A percentile compares a stretch with the other conserved stretches of the same genome.
Conservation (phyloP, 2,113 vertebrate species). For the Pluvialis apricaria region DNA sequence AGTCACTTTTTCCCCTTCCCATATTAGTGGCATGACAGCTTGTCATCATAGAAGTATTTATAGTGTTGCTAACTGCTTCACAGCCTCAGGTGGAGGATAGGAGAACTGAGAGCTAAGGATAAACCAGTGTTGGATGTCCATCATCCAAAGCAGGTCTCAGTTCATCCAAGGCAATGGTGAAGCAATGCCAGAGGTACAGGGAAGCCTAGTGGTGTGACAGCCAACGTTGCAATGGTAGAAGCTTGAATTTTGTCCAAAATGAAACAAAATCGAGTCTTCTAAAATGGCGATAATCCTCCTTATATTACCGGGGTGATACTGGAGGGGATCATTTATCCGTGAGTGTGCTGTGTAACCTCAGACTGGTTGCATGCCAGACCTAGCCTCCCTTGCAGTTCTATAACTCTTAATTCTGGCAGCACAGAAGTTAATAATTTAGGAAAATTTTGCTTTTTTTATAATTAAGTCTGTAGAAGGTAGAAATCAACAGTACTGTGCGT, state of each 20-base stretch:
- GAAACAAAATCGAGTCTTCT: conserved; percentile 19
- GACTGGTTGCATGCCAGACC: neutral
- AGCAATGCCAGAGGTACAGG: neutral
- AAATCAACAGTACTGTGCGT: conserved; percentile 77
- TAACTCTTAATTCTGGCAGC: conserved; percentile 56
- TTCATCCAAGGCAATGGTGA: neutral
- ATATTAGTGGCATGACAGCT: neutral
- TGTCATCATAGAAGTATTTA: neutral
- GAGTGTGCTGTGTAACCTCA: neutral
- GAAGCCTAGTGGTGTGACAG: neutral
- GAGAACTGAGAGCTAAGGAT: neutral
- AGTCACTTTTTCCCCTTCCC: neutral
- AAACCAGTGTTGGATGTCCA: neutral
- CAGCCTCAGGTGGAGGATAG: neutral
- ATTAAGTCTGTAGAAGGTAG: conserved; percentile 78
- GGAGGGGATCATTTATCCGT: neutral
- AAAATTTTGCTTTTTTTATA: conserved; percentile 70
- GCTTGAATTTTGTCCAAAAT: conserved; percentile 32
- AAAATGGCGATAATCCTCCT: conserved; percentile 3
- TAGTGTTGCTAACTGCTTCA: neutral
- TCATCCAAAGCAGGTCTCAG: neutral
- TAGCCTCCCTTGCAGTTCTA: neutral
- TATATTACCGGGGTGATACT: neutral
- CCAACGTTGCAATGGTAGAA: neutral
- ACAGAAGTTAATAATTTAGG: conserved; percentile 74